A percentile compares a stretch with the other conserved stretches of the same genome.
These are phyloP conservation scores for Dendroctonus ponderosae DNA, from an alignment of 1,140 invertebrate species.

Conservation along the genomic window DNA sequence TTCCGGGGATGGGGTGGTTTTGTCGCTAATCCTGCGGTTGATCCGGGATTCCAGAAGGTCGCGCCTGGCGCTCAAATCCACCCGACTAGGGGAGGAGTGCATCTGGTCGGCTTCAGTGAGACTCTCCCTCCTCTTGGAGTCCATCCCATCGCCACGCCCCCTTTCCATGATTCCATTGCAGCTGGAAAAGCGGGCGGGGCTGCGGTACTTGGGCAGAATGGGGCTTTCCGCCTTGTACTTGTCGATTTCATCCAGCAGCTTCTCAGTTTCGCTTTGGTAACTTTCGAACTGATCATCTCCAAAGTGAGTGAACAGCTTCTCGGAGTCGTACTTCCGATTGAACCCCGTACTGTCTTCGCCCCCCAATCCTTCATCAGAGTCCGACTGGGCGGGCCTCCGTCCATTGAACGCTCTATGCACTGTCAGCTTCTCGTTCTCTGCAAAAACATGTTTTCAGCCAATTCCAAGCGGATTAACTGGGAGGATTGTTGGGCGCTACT, in stretches of 20 bases:
- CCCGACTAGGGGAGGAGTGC: constrained; percentile 45
- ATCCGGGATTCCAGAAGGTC: constrained; percentile 73
- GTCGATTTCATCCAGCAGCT: constrained; percentile 35
- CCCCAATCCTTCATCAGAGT: constrained; percentile 74
- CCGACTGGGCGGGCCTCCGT: constrained; percentile 58
- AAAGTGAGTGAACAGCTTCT: constrained; percentile 41
- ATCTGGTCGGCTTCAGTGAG: constrained; percentile 47
- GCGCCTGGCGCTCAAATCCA: constrained; percentile 67
- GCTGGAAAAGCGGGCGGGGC: constrained; percentile 44
- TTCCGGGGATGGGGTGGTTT: constrained; percentile 55
- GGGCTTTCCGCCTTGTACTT: constrained; percentile 45
- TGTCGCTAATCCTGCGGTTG: constrained; percentile 58
- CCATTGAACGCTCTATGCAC: constrained; percentile 55
- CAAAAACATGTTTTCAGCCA: not conserved
- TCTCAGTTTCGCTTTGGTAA: constrained; percentile 25
- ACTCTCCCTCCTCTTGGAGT: constrained; percentile 58
- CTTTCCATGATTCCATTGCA: constrained; percentile 47
- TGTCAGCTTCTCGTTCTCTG: constrained; percentile 52
- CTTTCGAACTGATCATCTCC: constrained; percentile 36
- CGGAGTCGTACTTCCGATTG: constrained; percentile 26
- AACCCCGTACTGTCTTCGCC: constrained; percentile 58
- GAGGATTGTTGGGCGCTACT: constrained; percentile 4
- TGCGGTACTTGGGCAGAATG: constrained; percentile 45
- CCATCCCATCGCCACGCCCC: constrained; percentile 66
- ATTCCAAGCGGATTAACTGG: not conserved